Evolutionary conservation across 1,140 invertebrate species (phyloP).

Genomic region (Ericerus pela): DNA sequence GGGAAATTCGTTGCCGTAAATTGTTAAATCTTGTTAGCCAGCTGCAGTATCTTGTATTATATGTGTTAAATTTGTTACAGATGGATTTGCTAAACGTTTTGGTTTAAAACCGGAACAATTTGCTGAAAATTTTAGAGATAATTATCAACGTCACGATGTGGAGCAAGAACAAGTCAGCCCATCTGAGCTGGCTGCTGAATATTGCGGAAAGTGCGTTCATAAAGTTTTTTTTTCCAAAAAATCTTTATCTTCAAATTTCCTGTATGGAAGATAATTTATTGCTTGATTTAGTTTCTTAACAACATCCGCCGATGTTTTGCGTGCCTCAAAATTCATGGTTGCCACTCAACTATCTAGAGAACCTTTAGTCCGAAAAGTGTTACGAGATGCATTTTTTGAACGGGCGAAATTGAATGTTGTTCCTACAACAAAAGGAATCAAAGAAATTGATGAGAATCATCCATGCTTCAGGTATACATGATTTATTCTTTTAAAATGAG

Average conservation of each 20-base stretch:
- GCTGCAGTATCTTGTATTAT: no score
- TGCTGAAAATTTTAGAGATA: slow-evolving; percentile 90
- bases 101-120: slow-evolving; percentile 92
- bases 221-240: background rate
- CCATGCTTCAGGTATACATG: slow-evolving; percentile 47
- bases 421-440: slow-evolving; percentile 82
- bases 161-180: slow-evolving; percentile 77
- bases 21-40: no score
- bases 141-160: slow-evolving; percentile 93
- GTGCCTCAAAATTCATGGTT: slow-evolving; percentile 85
- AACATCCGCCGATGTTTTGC: slow-evolving; percentile 58
- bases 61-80: slow-evolving; percentile 27
- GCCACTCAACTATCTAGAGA: slow-evolving; percentile 84
- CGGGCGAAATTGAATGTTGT: slow-evolving; percentile 63
- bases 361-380: slow-evolving; percentile 68
- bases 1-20: no score
- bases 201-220: slow-evolving; percentile 27
- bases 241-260: no score
- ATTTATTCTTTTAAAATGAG: background rate
- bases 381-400: slow-evolving; percentile 83
- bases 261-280: slow-evolving; percentile 11
- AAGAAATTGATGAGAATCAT: slow-evolving; percentile 89
- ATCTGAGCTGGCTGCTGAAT: slow-evolving; percentile 61
- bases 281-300: slow-evolving; percentile 35
- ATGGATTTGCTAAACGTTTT: slow-evolving; percentile 74